These are phyloP conservation scores for Rhagonycha fulva DNA, from an alignment of 2,888 invertebrate genomes.

Conservation along the genomic window DNA sequence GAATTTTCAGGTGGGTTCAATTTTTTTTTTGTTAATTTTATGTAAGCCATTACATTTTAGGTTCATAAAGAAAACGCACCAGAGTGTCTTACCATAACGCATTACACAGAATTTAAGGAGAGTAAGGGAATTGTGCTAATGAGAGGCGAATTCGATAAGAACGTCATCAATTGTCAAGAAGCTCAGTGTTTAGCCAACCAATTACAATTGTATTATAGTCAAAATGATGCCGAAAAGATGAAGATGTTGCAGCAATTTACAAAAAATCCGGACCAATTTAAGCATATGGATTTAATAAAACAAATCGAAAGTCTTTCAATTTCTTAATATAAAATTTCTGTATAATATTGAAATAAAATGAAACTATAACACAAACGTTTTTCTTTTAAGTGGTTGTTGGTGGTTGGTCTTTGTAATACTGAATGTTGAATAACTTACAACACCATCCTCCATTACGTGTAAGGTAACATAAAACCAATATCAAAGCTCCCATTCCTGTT, in stretches of 20 bases:
- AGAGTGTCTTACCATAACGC: constrained; percentile 79
- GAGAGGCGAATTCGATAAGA: constrained; percentile 84
- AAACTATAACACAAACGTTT: constrained; percentile 7
- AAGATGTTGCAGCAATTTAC: constrained; percentile 72
- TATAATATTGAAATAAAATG: constrained; percentile 6
- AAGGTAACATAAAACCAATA: constrained; percentile 20
- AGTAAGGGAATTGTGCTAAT: constrained; percentile 78
- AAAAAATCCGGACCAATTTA: constrained; percentile 72
- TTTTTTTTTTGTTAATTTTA: not conserved
- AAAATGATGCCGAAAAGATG: constrained; percentile 64
- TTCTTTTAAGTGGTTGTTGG: not conserved
- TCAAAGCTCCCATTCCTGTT: constrained; percentile 21
- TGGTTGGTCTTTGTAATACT: not conserved
- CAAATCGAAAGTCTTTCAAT: constrained; percentile 70
- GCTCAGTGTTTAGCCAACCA: constrained; percentile 87
- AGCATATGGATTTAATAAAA: constrained; percentile 79
- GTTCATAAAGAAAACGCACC: constrained; percentile 88
- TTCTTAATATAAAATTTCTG: constrained; percentile 8
- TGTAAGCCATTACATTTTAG: constrained; percentile 47
- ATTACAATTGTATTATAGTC: constrained; percentile 81
- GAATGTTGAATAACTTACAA: constrained; percentile 23
- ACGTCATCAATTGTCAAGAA: constrained; percentile 74
- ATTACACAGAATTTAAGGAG: constrained; percentile 74
- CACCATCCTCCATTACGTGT: constrained; percentile 26
- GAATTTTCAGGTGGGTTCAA: constrained; percentile 71